These are phyloP conservation scores for Gadus macrocephalus DNA, from an alignment of 2,113 vertebrate species.

Conservation along the genomic window DNA sequence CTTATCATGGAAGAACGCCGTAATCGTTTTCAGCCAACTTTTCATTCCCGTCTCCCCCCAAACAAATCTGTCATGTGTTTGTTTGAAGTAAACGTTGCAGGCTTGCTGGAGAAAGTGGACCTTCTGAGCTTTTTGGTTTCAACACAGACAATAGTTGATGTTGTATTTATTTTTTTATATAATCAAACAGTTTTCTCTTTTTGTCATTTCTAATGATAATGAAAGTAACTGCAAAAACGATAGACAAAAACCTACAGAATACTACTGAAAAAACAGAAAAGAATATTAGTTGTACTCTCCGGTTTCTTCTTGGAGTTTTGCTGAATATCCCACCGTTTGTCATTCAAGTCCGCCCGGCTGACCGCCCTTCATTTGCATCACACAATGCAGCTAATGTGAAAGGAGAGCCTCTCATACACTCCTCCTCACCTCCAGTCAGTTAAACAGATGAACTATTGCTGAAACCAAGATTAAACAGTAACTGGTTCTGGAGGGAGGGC, in stretches of 20 bases:
- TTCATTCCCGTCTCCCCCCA: constrained; percentile 41
- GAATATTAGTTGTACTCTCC: neutral
- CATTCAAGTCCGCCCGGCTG: constrained; percentile 32
- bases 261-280: neutral
- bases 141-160: no score
- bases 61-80: constrained; percentile 11
- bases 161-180: no score
- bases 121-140: neutral
- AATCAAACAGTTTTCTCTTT: neutral
- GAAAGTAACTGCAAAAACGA: no score
- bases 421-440: constrained; percentile 54
- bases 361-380: constrained; percentile 44
- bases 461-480: constrained; percentile 64
- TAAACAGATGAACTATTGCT: constrained; percentile 68
- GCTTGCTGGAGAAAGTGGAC: neutral
- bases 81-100: no score
- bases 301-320: neutral
- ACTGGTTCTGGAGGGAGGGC: constrained; percentile 32
- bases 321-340: constrained; percentile 36
- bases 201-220: constrained; percentile 4
- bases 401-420: constrained; percentile 38
- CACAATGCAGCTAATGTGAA: constrained; percentile 32
- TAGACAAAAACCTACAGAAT: neutral
- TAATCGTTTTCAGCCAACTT: constrained; percentile 33
- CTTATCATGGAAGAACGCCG: constrained; percentile 10